Base-by-base conservation (phyloP, 1,140 invertebrate species). In the Geopemphigus sp. region DNA sequence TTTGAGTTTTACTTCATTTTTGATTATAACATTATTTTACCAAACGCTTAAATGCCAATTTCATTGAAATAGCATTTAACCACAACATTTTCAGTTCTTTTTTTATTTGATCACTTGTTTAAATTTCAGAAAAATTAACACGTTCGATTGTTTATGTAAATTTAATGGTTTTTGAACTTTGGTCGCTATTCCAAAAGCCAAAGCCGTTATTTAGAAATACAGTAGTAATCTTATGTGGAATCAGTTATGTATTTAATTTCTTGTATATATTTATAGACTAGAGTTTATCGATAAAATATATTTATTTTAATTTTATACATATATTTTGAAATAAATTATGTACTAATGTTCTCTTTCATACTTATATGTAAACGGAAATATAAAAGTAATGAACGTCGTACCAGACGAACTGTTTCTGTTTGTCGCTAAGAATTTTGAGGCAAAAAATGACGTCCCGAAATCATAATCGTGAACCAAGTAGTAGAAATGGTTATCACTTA, bases 291-390 rank as follows among this genome's bases (percentile, higher is more conserved):
- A 53, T 70, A 53, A 70, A 53, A 29, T 72, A 72, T 72, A 29
- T 53, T 72, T 53, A 72, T 72, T 54, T 54, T 72, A 72, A 72
- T 72, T 72, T 72, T 72, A 72, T 72, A 72, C 68, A 53, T 54
- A 72, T 54, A 72, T 54, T 72, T 72, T 54, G 26, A 72, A 72
- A 72, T 72, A 72, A 72, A 29, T 29, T 72, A 17, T 32, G 22
- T 54, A 29, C 24, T 72, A 54, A 54, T 50, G 50, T 72, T 72
- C 17, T 72, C 24, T 68, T 53, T 72, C 54, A 72, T 72, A 72
- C 24, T 19, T 72, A 47, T 72, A 72, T 8, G 29, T 72, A 72
- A 22, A 50, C 26, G 14, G 39, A 22, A 68, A 68, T 68, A 68
- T 39, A 45, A 66, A 39, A 39, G 8, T 39, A 4, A 39, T 39